Base-by-base conservation (phyloP, 2,888 invertebrate genomes). In the Lycophotia porphyrea region DNA sequence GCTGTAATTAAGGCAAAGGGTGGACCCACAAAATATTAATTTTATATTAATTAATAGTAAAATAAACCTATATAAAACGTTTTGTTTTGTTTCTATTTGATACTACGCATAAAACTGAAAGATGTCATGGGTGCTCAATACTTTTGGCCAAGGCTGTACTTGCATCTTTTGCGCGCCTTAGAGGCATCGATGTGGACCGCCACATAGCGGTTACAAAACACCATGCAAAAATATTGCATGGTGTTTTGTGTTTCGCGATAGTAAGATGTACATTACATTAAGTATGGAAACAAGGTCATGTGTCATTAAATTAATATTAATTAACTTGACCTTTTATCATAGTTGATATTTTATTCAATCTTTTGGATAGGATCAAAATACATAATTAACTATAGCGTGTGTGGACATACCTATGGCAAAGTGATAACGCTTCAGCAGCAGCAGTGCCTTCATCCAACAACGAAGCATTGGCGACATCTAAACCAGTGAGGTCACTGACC, bases 381-480 rank as follows among this genome's bases (percentile, higher is more conserved):
- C 24, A 55, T 39, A 49, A 34, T 55, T 42, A 42, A 49, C 31
- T 42, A 49, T 0, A 58, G 49, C 9, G 15, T 65, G 34, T 39
- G 7, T n/a, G 13, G 9, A 42, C 39, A 55, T 88, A 98, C 98
- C 99, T 98, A 88, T 97, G 98, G 88, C 99, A 98, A 73, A 99
- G 96, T 0, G 98, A 98, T 93, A 99, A 97, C 0, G 99, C 99
- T 95, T 99, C 99, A 1, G 99, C 99, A 31, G 99, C 99, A 0
- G 99, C 99, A 0, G 99, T 99, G 11, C 99, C 99, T 96, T 99
- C 99, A 85, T 98, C 97, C 71, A 99, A 94, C 18, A 99, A 97
- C 0, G 99, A 99, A 3, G 99, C 99, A 93, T 99, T 99, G 2
- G 99, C 99, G 13, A 99, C 98, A 91, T 99, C 99, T 89, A 99